Base-by-base conservation (phyloP, 2,797 vertebrate species). In the Hybognathus amarus region DNA sequence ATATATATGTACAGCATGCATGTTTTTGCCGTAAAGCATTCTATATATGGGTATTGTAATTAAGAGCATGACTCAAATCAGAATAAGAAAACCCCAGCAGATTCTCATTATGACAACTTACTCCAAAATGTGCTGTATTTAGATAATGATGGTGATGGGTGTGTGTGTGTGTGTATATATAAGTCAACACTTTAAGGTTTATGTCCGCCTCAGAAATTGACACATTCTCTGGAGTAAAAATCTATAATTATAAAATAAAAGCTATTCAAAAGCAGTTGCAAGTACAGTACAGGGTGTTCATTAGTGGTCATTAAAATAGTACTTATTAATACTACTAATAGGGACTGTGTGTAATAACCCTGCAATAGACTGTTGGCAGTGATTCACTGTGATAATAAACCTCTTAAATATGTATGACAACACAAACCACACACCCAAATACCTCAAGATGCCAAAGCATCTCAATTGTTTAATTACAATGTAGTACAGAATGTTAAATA, bases 401-500 rank as follows among this genome's bases (percentile, higher is more conserved):
- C 40, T n/a, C 18, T 20, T 64, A 42, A 66, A 47, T 50, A 15
- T 50, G 36, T 22, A 40, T 61, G 36, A 42, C n/a, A 45, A 50
- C n/a, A 42, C 45, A 50, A 47, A 64, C 18, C 27, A 45, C 56
- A 77, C 76, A 78, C 76, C 61, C 76, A 78, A 50, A 30, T 64
- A 13, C 4, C 69, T 71, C 5, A 13, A 24, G 13, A 17, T 45
- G 4, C 13, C 59, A 61, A 45, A 10, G 15, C 18, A 64, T 40
- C 24, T 30, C 7, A 63, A 66, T 24, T 75, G 38, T 40, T 13
- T 47, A n/a, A 64, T 45, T 30, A 64, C 13, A n/a, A 30, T 47
- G 33, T 22, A 50, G 76, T 78, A 78, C 61, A 78, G 18, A 66
- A 50, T 78, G 61, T 78, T 33, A 78, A 22, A 30, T 64, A 64